Evolutionary conservation across 2,888 invertebrate species (phyloP).

Genomic region (Diabrotica balteata): DNA sequence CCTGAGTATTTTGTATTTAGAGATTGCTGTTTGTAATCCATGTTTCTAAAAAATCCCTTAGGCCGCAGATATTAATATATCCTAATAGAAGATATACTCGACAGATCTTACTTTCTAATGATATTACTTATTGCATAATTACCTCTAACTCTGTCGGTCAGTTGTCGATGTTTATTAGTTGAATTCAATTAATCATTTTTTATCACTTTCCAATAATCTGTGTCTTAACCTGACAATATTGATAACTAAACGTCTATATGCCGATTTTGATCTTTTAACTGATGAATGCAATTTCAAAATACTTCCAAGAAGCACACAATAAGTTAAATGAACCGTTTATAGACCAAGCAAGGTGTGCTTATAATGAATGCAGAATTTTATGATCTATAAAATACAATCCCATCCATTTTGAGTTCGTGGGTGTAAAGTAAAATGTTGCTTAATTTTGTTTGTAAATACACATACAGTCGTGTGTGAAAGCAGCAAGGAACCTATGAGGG

Average conservation of each 20-base stretch:
- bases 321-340: conserved; percentile 16
- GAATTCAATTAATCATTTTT: neutral
- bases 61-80: no score
- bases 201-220: conserved; percentile 6
- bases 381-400: no score
- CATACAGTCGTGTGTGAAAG: no score
- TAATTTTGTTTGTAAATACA: no score
- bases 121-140: conserved; percentile 3
- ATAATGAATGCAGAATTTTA: no score
- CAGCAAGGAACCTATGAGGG: no score
- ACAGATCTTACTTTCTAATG: conserved; percentile 7
- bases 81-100: neutral
- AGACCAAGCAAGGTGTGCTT: conserved; percentile 10
- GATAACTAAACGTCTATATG: conserved; percentile 17
- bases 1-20: no score
- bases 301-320: conserved; percentile 23
- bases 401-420: no score
- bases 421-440: no score
- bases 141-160: neutral
- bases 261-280: conserved; percentile 23
- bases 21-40: no score
- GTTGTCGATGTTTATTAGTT: no score
- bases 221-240: conserved; percentile 5
- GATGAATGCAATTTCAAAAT: conserved; percentile 25
- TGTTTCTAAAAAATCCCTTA: no score